These are phyloP conservation scores for Cyprinus carpio DNA, from an alignment of 2,113 vertebrate genomes.

Conservation along the genomic window DNA sequence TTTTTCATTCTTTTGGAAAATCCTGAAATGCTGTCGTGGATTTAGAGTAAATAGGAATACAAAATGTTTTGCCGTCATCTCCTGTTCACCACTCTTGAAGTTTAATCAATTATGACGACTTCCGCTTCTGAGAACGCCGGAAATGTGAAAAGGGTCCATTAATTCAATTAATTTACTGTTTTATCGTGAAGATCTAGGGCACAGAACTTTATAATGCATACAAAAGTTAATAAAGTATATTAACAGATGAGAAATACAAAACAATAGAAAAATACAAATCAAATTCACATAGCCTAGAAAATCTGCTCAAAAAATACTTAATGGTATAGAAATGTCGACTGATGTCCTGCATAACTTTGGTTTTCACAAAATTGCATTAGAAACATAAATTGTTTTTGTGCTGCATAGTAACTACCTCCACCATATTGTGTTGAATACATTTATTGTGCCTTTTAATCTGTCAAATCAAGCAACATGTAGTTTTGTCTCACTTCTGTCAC, in stretches of 20 bases:
- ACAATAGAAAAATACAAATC: not conserved
- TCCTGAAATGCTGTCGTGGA: too few relatives aligned
- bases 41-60: not conserved
- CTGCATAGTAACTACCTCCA: not conserved
- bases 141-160: not conserved
- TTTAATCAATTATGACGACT: not conserved
- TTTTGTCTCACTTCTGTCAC: not conserved
- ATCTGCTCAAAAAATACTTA: not conserved
- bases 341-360: not conserved
- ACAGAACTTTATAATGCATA: not conserved
- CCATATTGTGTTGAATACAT: not conserved
- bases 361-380: not conserved
- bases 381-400: not conserved
- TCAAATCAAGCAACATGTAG: not conserved
- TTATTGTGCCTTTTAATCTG: not conserved
- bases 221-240: not conserved
- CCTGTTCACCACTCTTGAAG: not conserved
- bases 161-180: not conserved
- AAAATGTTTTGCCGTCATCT: not conserved
- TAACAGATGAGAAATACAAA: not conserved
- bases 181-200: not conserved
- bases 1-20: not conserved
- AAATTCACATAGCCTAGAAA: not conserved
- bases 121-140: not conserved
- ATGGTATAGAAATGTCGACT: not conserved